Percentiles rank a stretch among this genome's conserved stretches.
Evolutionary conservation across 2,888 invertebrate genomes (phyloP).

Genomic region (Dendrolimus houi): DNA sequence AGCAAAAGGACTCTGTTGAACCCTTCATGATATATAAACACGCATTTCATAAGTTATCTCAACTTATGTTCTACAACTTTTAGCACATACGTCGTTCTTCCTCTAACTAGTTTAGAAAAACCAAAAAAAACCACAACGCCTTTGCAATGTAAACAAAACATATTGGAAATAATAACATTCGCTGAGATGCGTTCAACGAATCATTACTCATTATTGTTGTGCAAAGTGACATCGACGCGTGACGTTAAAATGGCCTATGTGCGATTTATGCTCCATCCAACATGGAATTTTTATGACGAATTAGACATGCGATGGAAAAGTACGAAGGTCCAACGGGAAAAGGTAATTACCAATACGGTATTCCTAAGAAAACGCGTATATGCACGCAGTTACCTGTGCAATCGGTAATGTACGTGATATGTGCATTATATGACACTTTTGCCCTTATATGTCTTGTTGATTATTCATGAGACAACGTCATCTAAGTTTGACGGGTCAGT

Average conservation of each 20-base stretch:
- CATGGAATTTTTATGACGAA: neutral
- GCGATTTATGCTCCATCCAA: neutral
- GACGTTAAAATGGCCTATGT: neutral
- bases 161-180: neutral
- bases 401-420: neutral
- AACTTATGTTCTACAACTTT: neutral
- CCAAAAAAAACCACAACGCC: neutral
- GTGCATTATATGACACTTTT: neutral
- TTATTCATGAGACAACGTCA: neutral
- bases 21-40: too few species aligned
- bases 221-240: neutral
- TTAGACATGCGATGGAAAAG: neutral
- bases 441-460: neutral
- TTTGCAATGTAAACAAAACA: slow-evolving; percentile 2
- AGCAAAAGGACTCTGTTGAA: too few species aligned
- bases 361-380: neutral
- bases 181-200: neutral
- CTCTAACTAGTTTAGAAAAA: neutral
- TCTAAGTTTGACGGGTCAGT: neutral
- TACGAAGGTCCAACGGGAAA: neutral
- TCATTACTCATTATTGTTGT: neutral
- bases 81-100: neutral
- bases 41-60: too few species aligned
- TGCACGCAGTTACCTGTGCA: neutral
- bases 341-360: neutral